Evolutionary conservation across 2,797 vertebrate genomes (phyloP).

Genomic region (Coregonus ussuriensis): DNA sequence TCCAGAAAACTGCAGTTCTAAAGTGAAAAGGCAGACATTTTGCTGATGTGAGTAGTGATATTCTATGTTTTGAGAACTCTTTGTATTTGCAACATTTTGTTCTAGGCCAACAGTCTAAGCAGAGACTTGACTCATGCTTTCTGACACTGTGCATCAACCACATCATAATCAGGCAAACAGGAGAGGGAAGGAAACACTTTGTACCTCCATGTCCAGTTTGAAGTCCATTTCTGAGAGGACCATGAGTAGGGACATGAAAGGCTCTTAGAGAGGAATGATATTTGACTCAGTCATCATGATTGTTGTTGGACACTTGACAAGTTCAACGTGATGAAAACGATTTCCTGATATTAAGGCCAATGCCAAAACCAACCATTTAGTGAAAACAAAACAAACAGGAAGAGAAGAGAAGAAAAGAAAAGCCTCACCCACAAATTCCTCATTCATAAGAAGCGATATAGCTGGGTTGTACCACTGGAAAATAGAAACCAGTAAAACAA

Average conservation of each 20-base stretch:
- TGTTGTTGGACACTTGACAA: neutral
- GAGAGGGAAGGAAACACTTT: constrained; percentile 12
- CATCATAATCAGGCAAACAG: neutral
- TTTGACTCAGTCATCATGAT: neutral
- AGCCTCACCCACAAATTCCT: constrained; percentile 74
- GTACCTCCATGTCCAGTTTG: constrained; percentile 81
- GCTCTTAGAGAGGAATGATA: constrained; percentile 66
- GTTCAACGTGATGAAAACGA: constrained; percentile 1
- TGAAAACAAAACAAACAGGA: constrained; percentile 10
- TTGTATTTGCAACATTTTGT: no score
- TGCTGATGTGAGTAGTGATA: neutral
- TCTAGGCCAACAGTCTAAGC: neutral
- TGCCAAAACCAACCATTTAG: neutral
- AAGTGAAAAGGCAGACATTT: neutral
- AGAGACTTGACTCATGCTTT: neutral
- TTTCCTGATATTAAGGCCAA: neutral
- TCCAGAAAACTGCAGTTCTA: constrained; percentile 87
- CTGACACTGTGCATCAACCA: neutral
- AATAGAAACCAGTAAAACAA: constrained; percentile 9
- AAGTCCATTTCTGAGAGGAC: constrained; percentile 82
- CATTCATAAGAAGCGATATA: constrained; percentile 76
- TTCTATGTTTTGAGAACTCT: neutral
- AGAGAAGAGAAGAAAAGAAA: constrained; percentile 14
- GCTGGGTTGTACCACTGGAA: constrained; percentile 80
- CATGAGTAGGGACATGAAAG: constrained; percentile 81